phyloP scores from a whole-genome alignment of 2,888 invertebrate genomes.

The Hypselothyrea guttata region DNA sequence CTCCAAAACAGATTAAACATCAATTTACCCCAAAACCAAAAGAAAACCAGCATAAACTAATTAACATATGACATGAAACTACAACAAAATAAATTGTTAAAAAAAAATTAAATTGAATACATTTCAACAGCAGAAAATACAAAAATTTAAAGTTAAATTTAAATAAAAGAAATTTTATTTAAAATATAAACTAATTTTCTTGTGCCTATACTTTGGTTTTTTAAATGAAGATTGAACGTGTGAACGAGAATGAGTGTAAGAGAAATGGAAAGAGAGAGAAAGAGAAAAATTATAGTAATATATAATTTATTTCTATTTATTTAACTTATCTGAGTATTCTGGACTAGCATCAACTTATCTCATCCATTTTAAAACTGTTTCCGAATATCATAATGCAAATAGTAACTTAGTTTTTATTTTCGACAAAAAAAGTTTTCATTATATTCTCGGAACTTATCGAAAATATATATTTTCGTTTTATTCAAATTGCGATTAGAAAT shows the following conservation, averaged over 20 bases:
- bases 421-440: too few species aligned
- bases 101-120: constrained; percentile 17
- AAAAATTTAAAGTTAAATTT: constrained; percentile 15
- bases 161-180: constrained; percentile 1
- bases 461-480: too few species aligned
- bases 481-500: too few species aligned
- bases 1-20: constrained; percentile 47
- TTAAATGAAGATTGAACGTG: too few species aligned
- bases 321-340: too few species aligned
- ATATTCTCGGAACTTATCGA: too few species aligned
- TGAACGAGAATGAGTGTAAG: constrained; percentile 9
- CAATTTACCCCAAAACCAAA: constrained; percentile 30
- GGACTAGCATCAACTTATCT: too few species aligned
- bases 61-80: not conserved
- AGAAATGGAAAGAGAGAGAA: constrained; percentile 5
- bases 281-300: too few species aligned
- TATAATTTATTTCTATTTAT: too few species aligned
- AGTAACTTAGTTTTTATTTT: too few species aligned
- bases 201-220: constrained; percentile 1
- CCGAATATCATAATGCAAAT: too few species aligned
- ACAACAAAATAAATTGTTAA: constrained; percentile 8
- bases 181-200: not conserved
- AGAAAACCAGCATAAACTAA: constrained; percentile 5
- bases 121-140: constrained; percentile 12
- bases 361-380: too few species aligned